phyloP scores from a whole-genome alignment of 1,140 invertebrate genomes.

The Zaprionus vittiger region DNA sequence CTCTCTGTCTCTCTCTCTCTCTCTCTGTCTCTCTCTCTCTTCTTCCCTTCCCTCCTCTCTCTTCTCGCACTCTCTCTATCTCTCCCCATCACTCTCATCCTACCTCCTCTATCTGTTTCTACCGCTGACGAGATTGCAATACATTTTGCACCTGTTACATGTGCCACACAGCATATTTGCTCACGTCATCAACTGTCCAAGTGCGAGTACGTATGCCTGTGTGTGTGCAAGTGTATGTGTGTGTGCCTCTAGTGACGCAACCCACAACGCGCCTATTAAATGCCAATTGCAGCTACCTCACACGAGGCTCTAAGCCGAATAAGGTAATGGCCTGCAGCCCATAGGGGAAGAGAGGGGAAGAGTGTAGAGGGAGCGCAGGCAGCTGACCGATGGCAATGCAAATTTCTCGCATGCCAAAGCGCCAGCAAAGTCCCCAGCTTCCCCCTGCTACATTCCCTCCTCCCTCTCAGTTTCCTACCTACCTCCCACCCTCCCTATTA shows the following conservation, averaged over 20 bases:
- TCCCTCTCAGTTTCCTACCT: neutral
- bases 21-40: neutral
- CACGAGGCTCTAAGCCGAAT: slow-evolving; percentile 20
- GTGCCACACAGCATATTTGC: slow-evolving; percentile 32
- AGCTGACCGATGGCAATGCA: slow-evolving; percentile 31
- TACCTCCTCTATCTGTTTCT: neutral
- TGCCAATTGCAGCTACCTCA: slow-evolving; percentile 59
- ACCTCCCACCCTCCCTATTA: slow-evolving; percentile 47
- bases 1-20: neutral
- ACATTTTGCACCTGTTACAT: slow-evolving; percentile 47
- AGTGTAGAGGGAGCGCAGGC: neutral
- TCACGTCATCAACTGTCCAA: slow-evolving; percentile 30
- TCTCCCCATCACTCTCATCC: neutral
- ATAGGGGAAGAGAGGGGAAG: neutral
- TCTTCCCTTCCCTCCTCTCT: neutral
- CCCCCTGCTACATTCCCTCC: neutral
- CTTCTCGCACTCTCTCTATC: neutral
- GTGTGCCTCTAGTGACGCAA: slow-evolving; percentile 15
- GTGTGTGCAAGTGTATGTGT: neutral
- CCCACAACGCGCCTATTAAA: slow-evolving; percentile 51
- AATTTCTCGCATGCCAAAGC: slow-evolving; percentile 37
- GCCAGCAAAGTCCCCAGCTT: neutral
- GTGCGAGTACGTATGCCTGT: neutral
- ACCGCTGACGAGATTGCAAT: neutral
- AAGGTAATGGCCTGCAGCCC: slow-evolving; percentile 24